phyloP scores from a whole-genome alignment of 2,888 invertebrate species.

The Tortrix viridana region DNA sequence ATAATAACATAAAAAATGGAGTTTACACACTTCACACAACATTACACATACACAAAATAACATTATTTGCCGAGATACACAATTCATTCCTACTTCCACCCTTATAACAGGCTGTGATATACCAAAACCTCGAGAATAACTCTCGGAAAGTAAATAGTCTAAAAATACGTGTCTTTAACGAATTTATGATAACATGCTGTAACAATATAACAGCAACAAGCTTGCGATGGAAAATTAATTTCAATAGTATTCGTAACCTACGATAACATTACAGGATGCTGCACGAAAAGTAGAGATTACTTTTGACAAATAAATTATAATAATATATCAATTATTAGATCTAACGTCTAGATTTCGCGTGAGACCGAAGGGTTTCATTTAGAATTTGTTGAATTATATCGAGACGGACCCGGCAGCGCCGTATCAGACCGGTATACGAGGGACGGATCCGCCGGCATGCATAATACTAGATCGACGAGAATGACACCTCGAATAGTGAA shows the following conservation, averaged over 20 bases:
- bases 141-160: slow-evolving; percentile 21
- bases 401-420: slow-evolving; percentile 54
- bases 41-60: slow-evolving; percentile 57
- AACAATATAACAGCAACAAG: slow-evolving; percentile 58
- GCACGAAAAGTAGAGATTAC: slow-evolving; percentile 64
- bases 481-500: slow-evolving; percentile 29
- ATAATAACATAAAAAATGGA: slow-evolving; percentile 64
- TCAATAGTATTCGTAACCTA: slow-evolving; percentile 66
- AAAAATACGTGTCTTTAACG: slow-evolving; percentile 61
- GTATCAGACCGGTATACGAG: slow-evolving; percentile 62
- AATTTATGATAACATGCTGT: slow-evolving; percentile 52
- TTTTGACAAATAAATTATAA: slow-evolving; percentile 69
- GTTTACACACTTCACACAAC: slow-evolving; percentile 57
- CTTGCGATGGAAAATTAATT: slow-evolving; percentile 56
- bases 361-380: slow-evolving; percentile 67
- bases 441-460: slow-evolving; percentile 53
- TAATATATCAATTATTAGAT: slow-evolving; percentile 62
- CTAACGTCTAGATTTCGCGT: slow-evolving; percentile 65
- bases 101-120: slow-evolving; percentile 45
- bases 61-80: slow-evolving; percentile 51
- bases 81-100: slow-evolving; percentile 48
- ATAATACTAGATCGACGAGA: slow-evolving; percentile 40
- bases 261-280: slow-evolving; percentile 53
- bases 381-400: slow-evolving; percentile 62
- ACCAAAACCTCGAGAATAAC: slow-evolving; percentile 25